A percentile compares a stretch with the other conserved stretches of the same genome.
phyloP scores from a whole-genome alignment of 2,113 vertebrate genomes.

The Vidua chalybeata region DNA sequence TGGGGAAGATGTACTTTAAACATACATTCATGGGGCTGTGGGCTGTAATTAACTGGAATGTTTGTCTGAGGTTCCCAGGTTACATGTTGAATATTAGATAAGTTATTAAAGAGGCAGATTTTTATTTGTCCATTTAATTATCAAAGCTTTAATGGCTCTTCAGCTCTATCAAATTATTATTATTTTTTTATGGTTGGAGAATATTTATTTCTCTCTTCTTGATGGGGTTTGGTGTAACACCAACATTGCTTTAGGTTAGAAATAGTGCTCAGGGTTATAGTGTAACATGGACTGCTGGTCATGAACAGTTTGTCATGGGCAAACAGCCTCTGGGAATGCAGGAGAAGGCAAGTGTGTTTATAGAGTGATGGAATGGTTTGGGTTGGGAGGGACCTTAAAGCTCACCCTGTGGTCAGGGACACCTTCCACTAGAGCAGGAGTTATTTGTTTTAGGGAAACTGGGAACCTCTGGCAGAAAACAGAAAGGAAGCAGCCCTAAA shows the following conservation, averaged over 20 bases:
- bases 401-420: not conserved
- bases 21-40: not conserved
- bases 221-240: not conserved
- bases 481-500: not conserved
- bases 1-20: constrained; percentile 32
- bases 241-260: not conserved
- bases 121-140: constrained; percentile 42
- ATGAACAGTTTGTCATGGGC: not conserved
- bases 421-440: not conserved
- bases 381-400: not conserved
- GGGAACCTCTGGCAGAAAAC: not conserved
- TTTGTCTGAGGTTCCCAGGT: constrained; percentile 20
- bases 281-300: not conserved
- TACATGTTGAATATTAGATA: not conserved
- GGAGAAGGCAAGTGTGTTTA: not conserved
- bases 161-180: not conserved
- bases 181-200: not conserved
- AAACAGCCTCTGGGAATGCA: not conserved
- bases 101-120: not conserved
- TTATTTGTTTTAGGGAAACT: not conserved
- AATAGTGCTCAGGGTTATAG: not conserved
- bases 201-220: not conserved
- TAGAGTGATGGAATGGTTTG: not conserved
- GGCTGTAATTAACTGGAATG: constrained; percentile 37
- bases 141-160: not conserved